These are phyloP conservation scores for Anarrhichthys ocellatus DNA, from an alignment of 2,113 vertebrate species.

Conservation along the genomic window DNA sequence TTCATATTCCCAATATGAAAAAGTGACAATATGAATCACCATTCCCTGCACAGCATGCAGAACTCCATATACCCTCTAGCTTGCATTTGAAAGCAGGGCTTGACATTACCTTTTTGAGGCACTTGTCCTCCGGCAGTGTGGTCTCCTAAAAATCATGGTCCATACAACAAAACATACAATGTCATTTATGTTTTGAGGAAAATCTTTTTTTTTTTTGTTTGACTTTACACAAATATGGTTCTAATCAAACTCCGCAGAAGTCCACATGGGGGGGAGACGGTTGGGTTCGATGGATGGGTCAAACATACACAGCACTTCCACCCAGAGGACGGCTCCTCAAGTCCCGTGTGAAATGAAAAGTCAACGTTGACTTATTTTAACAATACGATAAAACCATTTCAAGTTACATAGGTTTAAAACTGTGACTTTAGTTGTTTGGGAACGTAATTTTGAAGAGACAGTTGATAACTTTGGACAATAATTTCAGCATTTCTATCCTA, in stretches of 20 bases:
- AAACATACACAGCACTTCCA: not conserved
- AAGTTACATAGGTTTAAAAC: too few relatives aligned
- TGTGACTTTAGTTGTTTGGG: not conserved
- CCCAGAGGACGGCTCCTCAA: not conserved
- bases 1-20: slow-evolving; percentile 11
- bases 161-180: not conserved
- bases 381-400: not conserved
- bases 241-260: not conserved
- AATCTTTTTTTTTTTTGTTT: not conserved
- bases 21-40: slow-evolving; percentile 3
- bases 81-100: slow-evolving; percentile 23
- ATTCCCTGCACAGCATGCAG: slow-evolving; percentile 16
- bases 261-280: not conserved
- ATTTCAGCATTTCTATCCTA: slow-evolving; percentile 34
- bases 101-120: not conserved
- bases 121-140: not conserved
- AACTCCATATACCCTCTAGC: slow-evolving; percentile 9
- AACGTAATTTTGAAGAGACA: not conserved
- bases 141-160: not conserved
- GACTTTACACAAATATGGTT: not conserved
- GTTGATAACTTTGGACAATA: not conserved
- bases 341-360: not conserved
- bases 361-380: not conserved
- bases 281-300: not conserved
- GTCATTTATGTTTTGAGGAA: not conserved